phyloP scores from a whole-genome alignment of 2,113 vertebrate species.

The Psilopsiagon aurifrons region DNA sequence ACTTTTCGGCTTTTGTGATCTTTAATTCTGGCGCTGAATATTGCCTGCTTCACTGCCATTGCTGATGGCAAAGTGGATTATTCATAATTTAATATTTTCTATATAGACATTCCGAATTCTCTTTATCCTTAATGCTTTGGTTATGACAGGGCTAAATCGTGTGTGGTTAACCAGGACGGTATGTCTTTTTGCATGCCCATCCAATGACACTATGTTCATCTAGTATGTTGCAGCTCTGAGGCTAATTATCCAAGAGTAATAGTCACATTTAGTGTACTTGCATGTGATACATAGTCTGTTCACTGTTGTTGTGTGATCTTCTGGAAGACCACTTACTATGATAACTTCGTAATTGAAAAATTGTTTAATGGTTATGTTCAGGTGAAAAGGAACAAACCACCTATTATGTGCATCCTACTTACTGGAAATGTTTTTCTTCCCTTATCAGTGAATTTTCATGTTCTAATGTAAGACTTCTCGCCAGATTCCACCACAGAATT shows the following conservation, averaged over 20 bases:
- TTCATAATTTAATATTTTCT: not conserved
- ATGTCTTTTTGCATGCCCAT: not conserved
- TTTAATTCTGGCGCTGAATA: not conserved
- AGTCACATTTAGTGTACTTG: not conserved
- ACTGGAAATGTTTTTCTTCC: not conserved
- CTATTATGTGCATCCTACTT: not conserved
- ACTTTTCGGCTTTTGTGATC: not conserved
- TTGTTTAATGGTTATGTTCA: not conserved
- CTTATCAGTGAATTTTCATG: not conserved
- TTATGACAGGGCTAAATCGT: not conserved
- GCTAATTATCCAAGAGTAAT: not conserved
- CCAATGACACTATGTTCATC: not conserved
- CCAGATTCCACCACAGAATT: not conserved
- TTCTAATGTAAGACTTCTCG: not conserved
- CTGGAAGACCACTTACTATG: not conserved
- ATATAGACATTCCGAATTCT: not conserved
- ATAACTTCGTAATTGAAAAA: not conserved
- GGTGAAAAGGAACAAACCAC: not conserved
- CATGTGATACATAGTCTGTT: not conserved
- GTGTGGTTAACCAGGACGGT: not conserved
- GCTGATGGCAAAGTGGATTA: not conserved
- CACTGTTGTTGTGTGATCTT: not conserved
- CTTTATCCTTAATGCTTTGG: not conserved
- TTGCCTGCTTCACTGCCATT: not conserved
- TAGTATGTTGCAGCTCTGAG: not conserved